Base-by-base conservation (phyloP, 2,797 vertebrate genomes). In the Coregonus ussuriensis region DNA sequence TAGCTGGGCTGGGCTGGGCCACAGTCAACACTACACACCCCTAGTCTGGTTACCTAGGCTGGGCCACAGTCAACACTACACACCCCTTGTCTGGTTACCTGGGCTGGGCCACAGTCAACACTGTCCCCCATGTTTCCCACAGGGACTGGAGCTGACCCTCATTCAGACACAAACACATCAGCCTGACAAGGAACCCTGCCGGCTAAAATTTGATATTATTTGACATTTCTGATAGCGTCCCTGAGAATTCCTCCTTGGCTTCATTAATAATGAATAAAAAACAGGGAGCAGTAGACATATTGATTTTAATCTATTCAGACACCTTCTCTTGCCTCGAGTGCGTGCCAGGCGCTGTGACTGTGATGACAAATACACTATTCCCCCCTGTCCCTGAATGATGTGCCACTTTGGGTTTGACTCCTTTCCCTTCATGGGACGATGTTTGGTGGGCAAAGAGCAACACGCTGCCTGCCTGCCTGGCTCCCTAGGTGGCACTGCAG, bases 251-350 rank as follows among this genome's bases (percentile, higher is more conserved):
- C 80, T 79, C 81, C 67, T 78, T 54, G 52, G 52, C 14, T 54
- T 86, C 85, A 91, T 92, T 87, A 89, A 88, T 92, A 90, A 91
- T 89, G 85, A 84, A 86, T 76, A 75, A 77, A 88, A 82, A 59
- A 82, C 81, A 79, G 81, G 56, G 47, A 54, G 68, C 76, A 71
- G 71, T 85, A 82, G 89, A 88, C 56, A 18, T 89, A 90, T 92
- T 89, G 88, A 93, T 93, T 92, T 87, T 77, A 85, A 89, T 91
- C 81, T 89, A 87, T 91, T 90, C 81, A 85, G 82, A 86, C 74
- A 51, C 75, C 3, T 83, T 66, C 33, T 29, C 85, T 82, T 72
- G 79, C 80, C 41, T 18, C 56, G 18, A 71, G 31, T 65, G 31
- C 31, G 69, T 82, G 76, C 18, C 54, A 6, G 31, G 68, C 66